Evolutionary conservation across 2,113 vertebrate genomes (phyloP), one percentile per base, ranked within the genome.

Genomic region (Nibea coibor): DNA sequence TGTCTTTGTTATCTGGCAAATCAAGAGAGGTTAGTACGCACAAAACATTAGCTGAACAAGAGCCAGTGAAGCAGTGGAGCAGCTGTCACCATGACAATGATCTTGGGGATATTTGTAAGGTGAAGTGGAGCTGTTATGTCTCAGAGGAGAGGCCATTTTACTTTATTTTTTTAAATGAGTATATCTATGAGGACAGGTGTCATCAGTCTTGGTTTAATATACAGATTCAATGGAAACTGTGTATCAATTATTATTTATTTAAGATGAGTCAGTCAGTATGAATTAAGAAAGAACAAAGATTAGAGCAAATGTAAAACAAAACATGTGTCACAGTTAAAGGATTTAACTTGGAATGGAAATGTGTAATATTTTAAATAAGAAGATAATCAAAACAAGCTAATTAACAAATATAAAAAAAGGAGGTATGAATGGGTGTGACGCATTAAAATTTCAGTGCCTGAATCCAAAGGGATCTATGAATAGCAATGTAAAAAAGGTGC

Each of bases 21-120:
- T 22, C 43, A 50, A 19, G n/a, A 50, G 26, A 22, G 42, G 50
- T 76, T 48, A 7, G 15, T n/a, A 16, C 42, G n/a, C 57, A 43
- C 28, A 51, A n/a, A 45, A 28, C 57, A 65, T 39, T 2, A 57
- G 26, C 62, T 62, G 17, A 62, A 47, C 47, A 5, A 22, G n/a
- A 48, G 17, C 19, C 59, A 47, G 67, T 14, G 14, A 10, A 26
- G 7, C 45, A 68, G 26, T 11, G 43, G 26, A 51, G 50, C 22
- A 64, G 76, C 43, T 31, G 67, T 79, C 58, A 2, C 31, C 58
- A 59, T 84, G 57, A 75, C 51, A 48, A 62, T 71, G 45, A 75
- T 51, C 58, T 64, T 5, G 5, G 5, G 31, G 14, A 64, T 47
- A 53, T 51, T 63, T 69, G n/a, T 57, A 5, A 42, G 57, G 4